Conservation (phyloP, 2,888 invertebrate genomes). For the Noctua janthina region DNA sequence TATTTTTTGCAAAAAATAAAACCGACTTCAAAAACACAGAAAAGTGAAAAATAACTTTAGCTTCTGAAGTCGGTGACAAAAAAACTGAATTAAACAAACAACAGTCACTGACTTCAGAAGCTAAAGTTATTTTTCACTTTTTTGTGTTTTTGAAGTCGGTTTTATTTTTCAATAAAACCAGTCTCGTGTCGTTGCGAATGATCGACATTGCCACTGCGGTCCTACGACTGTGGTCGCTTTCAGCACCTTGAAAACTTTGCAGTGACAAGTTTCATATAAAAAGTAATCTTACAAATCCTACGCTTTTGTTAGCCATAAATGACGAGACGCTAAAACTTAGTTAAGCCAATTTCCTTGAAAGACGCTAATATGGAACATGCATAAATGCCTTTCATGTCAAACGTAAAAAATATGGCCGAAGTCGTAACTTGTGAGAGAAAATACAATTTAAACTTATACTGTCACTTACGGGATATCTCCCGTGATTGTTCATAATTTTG, state of each 20-base stretch:
- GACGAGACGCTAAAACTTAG: conserved; percentile 2
- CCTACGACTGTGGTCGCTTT: background rate
- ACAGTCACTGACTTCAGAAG: no score
- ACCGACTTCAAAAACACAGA: no score
- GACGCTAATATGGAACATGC: conserved; percentile 9
- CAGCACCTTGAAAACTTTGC: background rate
- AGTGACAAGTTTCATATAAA: background rate
- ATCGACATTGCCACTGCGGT: background rate
- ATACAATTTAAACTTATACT: conserved; percentile 2
- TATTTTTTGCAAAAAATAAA: no score
- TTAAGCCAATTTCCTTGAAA: background rate
- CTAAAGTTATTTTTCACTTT: no score
- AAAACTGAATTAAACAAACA: no score
- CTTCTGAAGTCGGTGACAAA: no score
- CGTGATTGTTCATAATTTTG: no score
- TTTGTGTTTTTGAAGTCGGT: no score
- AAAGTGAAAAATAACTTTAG: no score
- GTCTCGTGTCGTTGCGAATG: background rate
- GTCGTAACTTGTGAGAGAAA: conserved; percentile 28
- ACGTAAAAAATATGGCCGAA: conserved; percentile 37
- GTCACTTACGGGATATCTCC: no score
- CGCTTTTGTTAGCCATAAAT: conserved; percentile 25
- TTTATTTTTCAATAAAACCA: background rate
- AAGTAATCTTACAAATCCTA: background rate
- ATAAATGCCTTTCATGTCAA: conserved; percentile 33